Evolutionary conservation across 64 coral and sea anemone genomes (phyloP).

Genomic region (Cladopsammia gracilis): DNA sequence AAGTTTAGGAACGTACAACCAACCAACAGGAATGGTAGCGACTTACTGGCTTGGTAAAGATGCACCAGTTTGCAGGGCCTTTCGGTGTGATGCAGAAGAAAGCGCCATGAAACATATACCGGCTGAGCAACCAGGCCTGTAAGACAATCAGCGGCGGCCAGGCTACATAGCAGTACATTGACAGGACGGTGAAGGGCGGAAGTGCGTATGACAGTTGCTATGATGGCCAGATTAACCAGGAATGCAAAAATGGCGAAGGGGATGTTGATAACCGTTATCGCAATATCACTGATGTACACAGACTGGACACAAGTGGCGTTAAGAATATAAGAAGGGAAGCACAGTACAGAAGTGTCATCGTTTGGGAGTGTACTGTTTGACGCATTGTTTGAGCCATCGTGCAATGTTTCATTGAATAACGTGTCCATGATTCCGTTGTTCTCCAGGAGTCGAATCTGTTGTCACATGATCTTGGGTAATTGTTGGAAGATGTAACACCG

Average conservation of each 20-base stretch:
- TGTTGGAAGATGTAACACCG: no score
- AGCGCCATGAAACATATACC: background rate
- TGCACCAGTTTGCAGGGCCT: background rate
- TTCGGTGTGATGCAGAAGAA: background rate
- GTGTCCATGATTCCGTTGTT: background rate
- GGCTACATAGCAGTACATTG: slow-evolving; percentile 17
- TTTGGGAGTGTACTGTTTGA: background rate
- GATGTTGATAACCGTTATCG: background rate
- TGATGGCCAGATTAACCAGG: background rate
- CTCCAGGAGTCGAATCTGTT: no score
- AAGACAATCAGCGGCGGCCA: background rate
- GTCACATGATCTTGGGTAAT: no score
- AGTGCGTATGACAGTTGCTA: background rate
- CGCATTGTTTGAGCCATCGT: background rate
- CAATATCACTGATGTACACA: background rate
- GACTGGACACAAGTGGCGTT: background rate
- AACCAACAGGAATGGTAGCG: background rate
- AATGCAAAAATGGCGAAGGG: background rate
- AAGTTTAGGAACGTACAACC: slow-evolving; percentile 19
- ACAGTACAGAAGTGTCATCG: background rate
- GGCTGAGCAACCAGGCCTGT: background rate
- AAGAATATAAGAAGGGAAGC: background rate
- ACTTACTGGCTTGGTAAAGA: slow-evolving; percentile 13
- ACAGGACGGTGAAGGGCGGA: slow-evolving; percentile 11
- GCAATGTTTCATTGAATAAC: background rate